Evolutionary conservation across 2,113 vertebrate species (phyloP).

Genomic region (Rostratula benghalensis): DNA sequence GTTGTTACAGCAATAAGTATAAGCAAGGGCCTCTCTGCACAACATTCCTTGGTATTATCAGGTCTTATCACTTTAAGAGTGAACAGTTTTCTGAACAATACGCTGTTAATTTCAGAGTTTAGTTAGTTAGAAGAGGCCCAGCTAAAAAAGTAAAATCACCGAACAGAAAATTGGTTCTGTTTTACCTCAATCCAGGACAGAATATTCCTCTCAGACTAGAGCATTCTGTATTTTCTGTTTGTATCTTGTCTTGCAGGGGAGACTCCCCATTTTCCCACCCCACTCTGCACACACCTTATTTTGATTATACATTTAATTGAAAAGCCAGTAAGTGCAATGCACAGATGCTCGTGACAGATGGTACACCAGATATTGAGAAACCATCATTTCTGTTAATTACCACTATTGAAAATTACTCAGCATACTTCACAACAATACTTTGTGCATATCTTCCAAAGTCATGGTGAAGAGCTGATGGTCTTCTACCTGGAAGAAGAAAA

Average conservation of each 20-base stretch:
- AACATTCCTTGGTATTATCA: no score
- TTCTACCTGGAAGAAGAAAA: not conserved
- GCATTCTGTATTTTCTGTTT: not conserved
- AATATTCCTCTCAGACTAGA: not conserved
- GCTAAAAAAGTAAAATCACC: no score
- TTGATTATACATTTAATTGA: not conserved
- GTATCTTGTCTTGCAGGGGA: not conserved
- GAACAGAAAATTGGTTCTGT: no score
- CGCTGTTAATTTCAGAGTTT: no score
- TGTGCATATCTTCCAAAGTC: not conserved
- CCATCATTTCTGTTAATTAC: not conserved
- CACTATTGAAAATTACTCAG: not conserved
- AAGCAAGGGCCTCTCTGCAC: no score
- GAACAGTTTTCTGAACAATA: no score
- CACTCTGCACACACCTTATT: not conserved
- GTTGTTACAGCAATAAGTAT: no score
- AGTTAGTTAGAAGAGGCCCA: no score
- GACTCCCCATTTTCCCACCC: not conserved
- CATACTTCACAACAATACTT: not conserved
- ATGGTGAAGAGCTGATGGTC: not conserved
- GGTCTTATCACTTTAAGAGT: no score
- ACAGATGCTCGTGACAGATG: constrained; percentile 7
- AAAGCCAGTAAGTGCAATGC: not conserved
- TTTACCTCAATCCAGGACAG: no score
- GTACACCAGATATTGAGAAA: not conserved